Percentiles rank a stretch among this genome's conserved stretches.
phyloP scores from a whole-genome alignment of 2,797 vertebrate genomes.

The Mallotus villosus region DNA sequence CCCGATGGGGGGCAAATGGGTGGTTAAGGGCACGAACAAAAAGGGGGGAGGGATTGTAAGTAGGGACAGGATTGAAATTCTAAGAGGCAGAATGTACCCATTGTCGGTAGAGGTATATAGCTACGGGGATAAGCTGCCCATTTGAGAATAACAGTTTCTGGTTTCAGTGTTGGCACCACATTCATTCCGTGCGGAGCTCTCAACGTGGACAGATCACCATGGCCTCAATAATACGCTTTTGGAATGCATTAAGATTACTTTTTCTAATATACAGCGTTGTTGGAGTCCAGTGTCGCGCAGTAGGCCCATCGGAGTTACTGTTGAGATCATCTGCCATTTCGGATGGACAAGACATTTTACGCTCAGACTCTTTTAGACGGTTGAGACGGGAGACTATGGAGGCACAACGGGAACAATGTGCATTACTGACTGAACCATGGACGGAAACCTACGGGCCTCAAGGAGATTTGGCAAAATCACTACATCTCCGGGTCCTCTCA shows the following conservation, averaged over 20 bases:
- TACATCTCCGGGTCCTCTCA: slow-evolving; percentile 62
- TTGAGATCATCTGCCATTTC: slow-evolving; percentile 7
- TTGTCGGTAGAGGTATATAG: slow-evolving; percentile 66
- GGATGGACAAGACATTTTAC: slow-evolving; percentile 32
- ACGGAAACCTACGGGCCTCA: slow-evolving; percentile 43
- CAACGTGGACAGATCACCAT: slow-evolving; percentile 34
- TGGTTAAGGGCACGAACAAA: slow-evolving; percentile 65
- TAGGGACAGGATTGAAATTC: slow-evolving; percentile 68
- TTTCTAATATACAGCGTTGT: slow-evolving; percentile 19
- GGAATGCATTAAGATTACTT: slow-evolving; percentile 55
- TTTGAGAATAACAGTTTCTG: slow-evolving; percentile 8
- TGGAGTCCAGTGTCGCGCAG: slow-evolving; percentile 53
- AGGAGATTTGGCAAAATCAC: slow-evolving; percentile 33
- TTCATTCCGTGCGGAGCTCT: slow-evolving; percentile 13
- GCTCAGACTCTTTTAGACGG: slow-evolving; percentile 33
- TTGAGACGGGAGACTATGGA: slow-evolving; percentile 47
- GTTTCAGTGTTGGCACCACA: slow-evolving; percentile 21
- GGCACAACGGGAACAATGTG: slow-evolving; percentile 61
- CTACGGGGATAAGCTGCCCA: background rate
- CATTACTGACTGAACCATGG: slow-evolving; percentile 67
- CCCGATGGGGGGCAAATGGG: slow-evolving; percentile 66
- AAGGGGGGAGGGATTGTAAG: slow-evolving; percentile 62
- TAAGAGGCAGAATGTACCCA: slow-evolving; percentile 58
- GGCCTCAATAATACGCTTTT: slow-evolving; percentile 32
- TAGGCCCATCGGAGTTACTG: slow-evolving; percentile 24